Evolutionary conservation across 2,797 vertebrate genomes (phyloP).

Genomic region (Trachurus trachurus): DNA sequence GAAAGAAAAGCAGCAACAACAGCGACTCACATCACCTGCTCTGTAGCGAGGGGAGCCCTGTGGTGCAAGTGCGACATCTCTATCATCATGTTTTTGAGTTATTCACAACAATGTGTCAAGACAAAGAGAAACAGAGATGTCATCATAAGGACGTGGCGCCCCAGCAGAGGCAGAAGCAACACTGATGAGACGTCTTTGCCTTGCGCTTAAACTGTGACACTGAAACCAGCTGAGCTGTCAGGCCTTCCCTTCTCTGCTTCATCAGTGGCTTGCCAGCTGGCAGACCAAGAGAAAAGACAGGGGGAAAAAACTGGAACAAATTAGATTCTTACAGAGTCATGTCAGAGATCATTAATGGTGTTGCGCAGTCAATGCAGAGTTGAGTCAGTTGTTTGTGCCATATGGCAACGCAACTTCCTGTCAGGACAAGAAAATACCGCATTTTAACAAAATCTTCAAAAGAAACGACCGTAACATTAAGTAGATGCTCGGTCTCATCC

Average conservation of each 20-base stretch:
- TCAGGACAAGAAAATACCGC: not conserved
- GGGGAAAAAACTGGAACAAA: conserved; percentile 22
- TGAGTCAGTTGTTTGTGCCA: conserved; percentile 34
- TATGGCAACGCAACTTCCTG: conserved; percentile 10
- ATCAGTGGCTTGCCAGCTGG: conserved; percentile 56
- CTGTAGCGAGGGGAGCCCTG: conserved; percentile 4
- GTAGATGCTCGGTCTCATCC: not conserved
- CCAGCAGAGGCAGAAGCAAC: conserved; percentile 29
- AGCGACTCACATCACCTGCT: conserved; percentile 23
- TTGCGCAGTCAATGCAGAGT: conserved; percentile 12
- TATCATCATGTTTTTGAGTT: conserved; percentile 25
- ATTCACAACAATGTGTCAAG: conserved; percentile 44
- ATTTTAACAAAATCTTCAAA: not conserved
- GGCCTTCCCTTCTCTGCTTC: conserved; percentile 39
- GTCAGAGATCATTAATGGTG: conserved; percentile 43
- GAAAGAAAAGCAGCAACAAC: not conserved
- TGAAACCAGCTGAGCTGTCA: conserved; percentile 53
- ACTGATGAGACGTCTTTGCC: conserved; percentile 21
- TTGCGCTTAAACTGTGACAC: conserved; percentile 41
- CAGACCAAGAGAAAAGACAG: not conserved
- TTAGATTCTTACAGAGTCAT: conserved; percentile 16
- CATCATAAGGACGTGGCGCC: conserved; percentile 12
- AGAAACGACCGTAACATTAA: not conserved
- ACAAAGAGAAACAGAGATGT: conserved; percentile 30
- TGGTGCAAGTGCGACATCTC: conserved; percentile 26